These are phyloP conservation scores for Pelmatolapia mariae DNA, from an alignment of 2,113 vertebrate species.

Conservation along the genomic window DNA sequence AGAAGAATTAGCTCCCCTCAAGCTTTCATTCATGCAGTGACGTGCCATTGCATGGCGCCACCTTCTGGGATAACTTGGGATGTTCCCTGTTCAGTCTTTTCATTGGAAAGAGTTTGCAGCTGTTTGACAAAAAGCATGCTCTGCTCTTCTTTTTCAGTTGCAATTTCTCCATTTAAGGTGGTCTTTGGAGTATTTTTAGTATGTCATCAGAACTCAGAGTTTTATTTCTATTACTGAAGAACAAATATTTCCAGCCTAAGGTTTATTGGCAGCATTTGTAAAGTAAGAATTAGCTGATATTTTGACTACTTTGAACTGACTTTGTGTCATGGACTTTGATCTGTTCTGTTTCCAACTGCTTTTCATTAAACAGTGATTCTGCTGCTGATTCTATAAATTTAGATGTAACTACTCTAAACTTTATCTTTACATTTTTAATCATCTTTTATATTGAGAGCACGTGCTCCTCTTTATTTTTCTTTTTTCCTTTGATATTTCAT, in stretches of 20 bases:
- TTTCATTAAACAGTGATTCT: neutral
- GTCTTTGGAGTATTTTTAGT: neutral
- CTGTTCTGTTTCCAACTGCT: neutral
- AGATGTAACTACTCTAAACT: neutral
- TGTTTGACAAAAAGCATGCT: neutral
- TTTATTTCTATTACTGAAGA: neutral
- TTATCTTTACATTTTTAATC: neutral
- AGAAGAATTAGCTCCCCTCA: neutral
- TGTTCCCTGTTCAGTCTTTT: neutral
- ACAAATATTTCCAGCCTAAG: neutral
- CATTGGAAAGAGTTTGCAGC: neutral
- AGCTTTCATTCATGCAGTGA: neutral
- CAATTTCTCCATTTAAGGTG: neutral
- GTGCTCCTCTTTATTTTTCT: neutral
- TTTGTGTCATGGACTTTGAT: neutral
- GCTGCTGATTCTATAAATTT: neutral
- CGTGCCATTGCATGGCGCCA: fast-evolving
- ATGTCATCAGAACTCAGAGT: neutral
- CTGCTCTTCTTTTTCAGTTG: neutral
- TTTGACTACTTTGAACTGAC: neutral
- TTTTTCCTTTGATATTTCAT: neutral
- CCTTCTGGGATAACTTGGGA: neutral
- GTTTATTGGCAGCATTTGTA: neutral
- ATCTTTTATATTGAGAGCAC: fast-evolving
- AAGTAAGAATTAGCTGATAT: neutral